Conservation (phyloP, 1,140 invertebrate genomes). For the Aphis craccivora region DNA sequence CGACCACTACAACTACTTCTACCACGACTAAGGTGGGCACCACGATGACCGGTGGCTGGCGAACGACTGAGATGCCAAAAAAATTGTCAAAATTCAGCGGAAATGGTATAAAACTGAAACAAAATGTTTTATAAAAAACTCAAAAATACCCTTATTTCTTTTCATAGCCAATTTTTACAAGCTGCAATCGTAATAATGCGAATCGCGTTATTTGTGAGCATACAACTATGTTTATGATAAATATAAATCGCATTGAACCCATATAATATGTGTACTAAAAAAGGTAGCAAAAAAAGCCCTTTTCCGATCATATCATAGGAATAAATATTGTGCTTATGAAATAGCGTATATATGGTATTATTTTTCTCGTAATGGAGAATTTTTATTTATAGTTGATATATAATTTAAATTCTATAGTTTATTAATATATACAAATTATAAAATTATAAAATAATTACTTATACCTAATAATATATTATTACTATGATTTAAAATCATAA, state of each 20-base stretch:
- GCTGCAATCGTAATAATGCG: background rate
- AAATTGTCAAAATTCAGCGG: background rate
- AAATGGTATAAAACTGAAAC: background rate
- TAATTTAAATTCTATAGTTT: background rate
- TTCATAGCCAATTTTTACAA: background rate
- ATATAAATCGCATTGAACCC: slow-evolving; percentile 2
- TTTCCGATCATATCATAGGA: background rate
- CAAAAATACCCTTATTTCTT: background rate
- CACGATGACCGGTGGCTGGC: background rate
- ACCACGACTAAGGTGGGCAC: background rate
- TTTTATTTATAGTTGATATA: background rate
- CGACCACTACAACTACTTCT: background rate
- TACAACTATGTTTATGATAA: background rate
- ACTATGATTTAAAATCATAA: background rate
- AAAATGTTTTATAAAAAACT: background rate
- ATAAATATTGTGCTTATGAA: background rate
- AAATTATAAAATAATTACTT: background rate
- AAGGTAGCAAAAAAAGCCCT: background rate
- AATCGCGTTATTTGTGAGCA: background rate
- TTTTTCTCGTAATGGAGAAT: background rate
- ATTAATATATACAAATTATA: background rate
- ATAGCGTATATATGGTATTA: background rate
- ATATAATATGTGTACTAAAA: background rate
- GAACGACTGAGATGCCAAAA: background rate
- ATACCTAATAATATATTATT: background rate